These are phyloP conservation scores for Agonopterix subpropinquella DNA, from an alignment of 2,888 invertebrate species.

Conservation along the genomic window DNA sequence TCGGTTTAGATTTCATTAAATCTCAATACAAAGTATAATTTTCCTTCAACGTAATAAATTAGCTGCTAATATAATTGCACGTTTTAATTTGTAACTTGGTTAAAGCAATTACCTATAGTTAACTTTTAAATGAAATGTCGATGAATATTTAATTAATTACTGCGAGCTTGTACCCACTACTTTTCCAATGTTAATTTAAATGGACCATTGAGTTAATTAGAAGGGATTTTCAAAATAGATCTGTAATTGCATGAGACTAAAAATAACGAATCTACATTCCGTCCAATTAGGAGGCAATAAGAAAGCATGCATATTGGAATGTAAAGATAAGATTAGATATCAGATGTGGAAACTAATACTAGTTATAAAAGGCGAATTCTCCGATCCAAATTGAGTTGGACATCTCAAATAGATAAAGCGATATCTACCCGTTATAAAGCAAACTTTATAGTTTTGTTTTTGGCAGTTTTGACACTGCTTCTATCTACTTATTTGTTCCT, in stretches of 20 bases:
- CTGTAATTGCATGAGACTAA: conserved; percentile 8
- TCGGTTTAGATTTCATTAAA: conserved; percentile 40
- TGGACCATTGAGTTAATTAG: conserved; percentile 27
- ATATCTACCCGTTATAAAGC: conserved; percentile 67
- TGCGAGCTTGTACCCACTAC: conserved; percentile 24
- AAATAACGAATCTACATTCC: conserved; percentile 9
- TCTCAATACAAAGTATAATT: conserved; percentile 29
- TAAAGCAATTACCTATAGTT: conserved; percentile 32
- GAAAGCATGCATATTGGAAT: conserved; percentile 1
- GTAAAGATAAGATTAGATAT: conserved; percentile 18
- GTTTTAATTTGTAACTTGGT: conserved; percentile 36
- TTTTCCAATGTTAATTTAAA: conserved; percentile 37
- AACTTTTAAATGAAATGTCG: conserved; percentile 40
- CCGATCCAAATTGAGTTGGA: conserved; percentile 65
- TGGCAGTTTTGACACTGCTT: conserved; percentile 73
- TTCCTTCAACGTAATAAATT: conserved; percentile 23
- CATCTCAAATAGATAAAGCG: conserved; percentile 70
- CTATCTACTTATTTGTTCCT: conserved; percentile 73
- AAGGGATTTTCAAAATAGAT: conserved; percentile 11
- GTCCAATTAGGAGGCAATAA: conserved; percentile 26
- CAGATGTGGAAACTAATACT: conserved; percentile 16
- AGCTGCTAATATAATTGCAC: conserved; percentile 31
- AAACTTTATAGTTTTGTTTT: conserved; percentile 77
- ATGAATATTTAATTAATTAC: conserved; percentile 44
- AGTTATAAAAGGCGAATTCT: conserved; percentile 46